A percentile compares a stretch with the other conserved stretches of the same genome.
Evolutionary conservation across 2,888 invertebrate species (phyloP).

Genomic region (Melinopterus prodromus): DNA sequence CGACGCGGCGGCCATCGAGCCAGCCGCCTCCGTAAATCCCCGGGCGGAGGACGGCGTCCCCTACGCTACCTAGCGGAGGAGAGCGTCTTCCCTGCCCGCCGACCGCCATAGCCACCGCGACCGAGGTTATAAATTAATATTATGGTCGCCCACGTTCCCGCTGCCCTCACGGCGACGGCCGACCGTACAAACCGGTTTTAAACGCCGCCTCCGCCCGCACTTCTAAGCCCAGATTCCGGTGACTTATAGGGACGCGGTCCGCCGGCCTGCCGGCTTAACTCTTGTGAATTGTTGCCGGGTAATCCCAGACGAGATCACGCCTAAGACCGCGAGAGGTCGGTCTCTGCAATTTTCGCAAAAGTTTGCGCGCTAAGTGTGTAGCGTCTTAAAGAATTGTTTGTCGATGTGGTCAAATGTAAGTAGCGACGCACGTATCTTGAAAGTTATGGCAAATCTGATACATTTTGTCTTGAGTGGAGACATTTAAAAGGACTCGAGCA

Average conservation of each 20-base stretch:
- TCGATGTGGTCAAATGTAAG: neutral
- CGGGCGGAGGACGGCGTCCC: neutral
- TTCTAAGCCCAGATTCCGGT: conserved; percentile 4
- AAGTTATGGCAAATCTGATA: neutral
- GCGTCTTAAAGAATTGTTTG: neutral
- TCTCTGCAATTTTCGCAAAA: neutral
- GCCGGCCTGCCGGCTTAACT: neutral
- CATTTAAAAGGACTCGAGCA: too few species aligned
- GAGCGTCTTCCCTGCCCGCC: too few species aligned
- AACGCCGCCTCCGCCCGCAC: neutral
- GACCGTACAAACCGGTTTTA: neutral
- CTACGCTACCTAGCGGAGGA: neutral
- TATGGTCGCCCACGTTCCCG: neutral
- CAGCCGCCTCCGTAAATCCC: neutral
- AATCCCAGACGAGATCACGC: neutral
- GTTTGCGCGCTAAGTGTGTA: neutral
- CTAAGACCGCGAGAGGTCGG: neutral
- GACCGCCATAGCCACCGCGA: neutral
- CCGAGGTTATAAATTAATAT: neutral
- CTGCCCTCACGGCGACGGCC: too few species aligned
- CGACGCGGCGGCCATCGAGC: neutral
- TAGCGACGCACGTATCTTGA: neutral
- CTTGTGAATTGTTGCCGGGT: neutral
- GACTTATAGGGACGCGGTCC: neutral
- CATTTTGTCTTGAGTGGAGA: too few species aligned